Base-by-base conservation (phyloP, 2,888 invertebrate species). In the Lumbricus terrestris region DNA sequence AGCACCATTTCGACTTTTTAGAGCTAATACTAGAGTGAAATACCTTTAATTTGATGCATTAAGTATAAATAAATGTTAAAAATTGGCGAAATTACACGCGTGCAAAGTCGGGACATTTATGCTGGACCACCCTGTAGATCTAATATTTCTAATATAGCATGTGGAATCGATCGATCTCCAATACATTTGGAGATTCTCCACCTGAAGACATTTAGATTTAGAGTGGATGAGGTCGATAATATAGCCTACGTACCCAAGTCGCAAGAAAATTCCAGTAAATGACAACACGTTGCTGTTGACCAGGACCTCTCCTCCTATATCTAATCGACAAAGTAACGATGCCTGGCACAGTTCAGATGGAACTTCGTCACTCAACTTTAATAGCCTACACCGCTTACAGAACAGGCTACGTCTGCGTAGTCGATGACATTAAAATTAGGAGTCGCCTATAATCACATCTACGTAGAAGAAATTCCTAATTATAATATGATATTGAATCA, bases 401-500 rank as follows among this genome's bases (percentile, higher is more conserved):
- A 42, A 42, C 16, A 42, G 47, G 47, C 47, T 47, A 47, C 47
- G 69, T 69, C 29, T 29, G 29, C 69, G 29, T n/a, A n/a, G 69
- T 1, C 69, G n/a, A 69, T 69, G n/a, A 69, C 69, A 47, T 1
- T 69, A n/a, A 69, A 69, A n/a, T n/a, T 69, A 69, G 69, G n/a
- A 69, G 69, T 47, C 47, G 47, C 69, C 29, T n/a, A n/a, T n/a
- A 4, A 54, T 23, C 29, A 16, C n/a, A n/a, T n/a, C 69, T 29
- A 8, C 8, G 69, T 69, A 69, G 69, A 11, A 69, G 69, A 69
- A n/a, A 69, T 8, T n/a, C 69, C n/a, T 69, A 29, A 69, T 69
- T 69, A 69, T 69, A 69, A 69, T 69, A 69, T 69, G 69, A 69
- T 69, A 69, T 69, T 69, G 69, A 69, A 69, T 69, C 69, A 69